A percentile compares a stretch with the other conserved stretches of the same genome.
Evolutionary conservation across 2,888 invertebrate species (phyloP).

Genomic region (Tenthredo scrophulariae): DNA sequence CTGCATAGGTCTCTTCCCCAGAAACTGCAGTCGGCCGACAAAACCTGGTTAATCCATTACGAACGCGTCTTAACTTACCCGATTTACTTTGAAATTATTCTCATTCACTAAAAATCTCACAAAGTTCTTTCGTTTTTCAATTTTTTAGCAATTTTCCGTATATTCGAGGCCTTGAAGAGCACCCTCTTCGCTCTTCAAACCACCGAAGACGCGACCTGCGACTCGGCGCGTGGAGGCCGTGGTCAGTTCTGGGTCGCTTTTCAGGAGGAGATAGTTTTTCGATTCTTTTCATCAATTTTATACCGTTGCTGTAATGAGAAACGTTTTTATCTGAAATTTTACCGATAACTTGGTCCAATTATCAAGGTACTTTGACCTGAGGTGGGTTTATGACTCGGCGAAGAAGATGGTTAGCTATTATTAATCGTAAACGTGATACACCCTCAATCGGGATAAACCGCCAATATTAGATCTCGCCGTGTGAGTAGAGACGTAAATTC

Average conservation of each 20-base stretch:
- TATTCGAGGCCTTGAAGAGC: not conserved
- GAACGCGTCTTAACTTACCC: not conserved
- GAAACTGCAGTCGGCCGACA: not conserved
- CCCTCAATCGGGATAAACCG: slow-evolving; percentile 1
- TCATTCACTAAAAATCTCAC: not conserved
- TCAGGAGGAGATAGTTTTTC: not conserved
- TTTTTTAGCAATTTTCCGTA: not conserved
- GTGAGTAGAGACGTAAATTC: slow-evolving; percentile 19
- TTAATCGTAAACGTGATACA: slow-evolving; percentile 61
- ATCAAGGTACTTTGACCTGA: slow-evolving; percentile 62
- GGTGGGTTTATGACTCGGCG: slow-evolving; percentile 64
- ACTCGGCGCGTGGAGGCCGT: not conserved
- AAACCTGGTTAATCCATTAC: no score
- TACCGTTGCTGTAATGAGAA: not conserved
- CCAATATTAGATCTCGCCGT: slow-evolving; percentile 28
- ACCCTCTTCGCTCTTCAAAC: not conserved
- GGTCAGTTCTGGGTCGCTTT: not conserved
- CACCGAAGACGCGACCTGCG: not conserved
- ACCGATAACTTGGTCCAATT: slow-evolving; percentile 61
- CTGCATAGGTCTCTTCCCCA: slow-evolving; percentile 11
- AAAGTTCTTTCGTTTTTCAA: not conserved
- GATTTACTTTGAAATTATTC: not conserved
- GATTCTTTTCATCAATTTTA: not conserved
- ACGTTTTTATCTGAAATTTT: slow-evolving; percentile 33
- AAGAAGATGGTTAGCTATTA: slow-evolving; percentile 61